Evolutionary conservation across 2,888 invertebrate species (phyloP), one percentile per base, ranked within the genome.

Genomic region (Loripinus fragilis): DNA sequence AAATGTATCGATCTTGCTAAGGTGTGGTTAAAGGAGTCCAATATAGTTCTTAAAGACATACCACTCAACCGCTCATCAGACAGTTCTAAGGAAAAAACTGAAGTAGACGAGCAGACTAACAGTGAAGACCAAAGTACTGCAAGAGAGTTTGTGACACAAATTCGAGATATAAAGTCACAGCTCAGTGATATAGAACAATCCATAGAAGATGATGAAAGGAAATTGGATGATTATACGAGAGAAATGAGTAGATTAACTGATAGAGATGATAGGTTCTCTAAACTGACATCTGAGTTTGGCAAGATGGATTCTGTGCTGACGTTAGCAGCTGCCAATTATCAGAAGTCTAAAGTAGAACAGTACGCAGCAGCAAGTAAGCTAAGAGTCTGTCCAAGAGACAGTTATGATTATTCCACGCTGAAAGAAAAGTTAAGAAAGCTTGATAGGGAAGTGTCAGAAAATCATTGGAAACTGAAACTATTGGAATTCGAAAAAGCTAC

Each of bases 1-100:
- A 91, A 91, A 74, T 88, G 89, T 20, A 83, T 91, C 23, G 91
- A 92, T 71, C 80, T 92, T 25, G 88, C 90, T 20, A 89, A 90
- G 74, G 81, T 87, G 30, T 92, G 92, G 92, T 85, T 90, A 77
- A 81, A 80, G 8, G 81, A 73, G 28, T 73, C 81, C 12, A 81
- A 81, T 23, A 45, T 80, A 35, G 88, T 70, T 83, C 86, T 50
- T 75, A 84, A 73, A 85, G 86, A 79, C 72, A 67, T 69, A 3
- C 78, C 74, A 17, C 25, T 69, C 3, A 55, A 55, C 2, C 42
- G 42, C 3, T 71, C 67, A 42, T 17, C 45, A 38, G 30, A n/a
- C 33, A 23, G 48, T 25, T 23, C 28, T 23, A 1, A 38, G 15
- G 7, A 33, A 23, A 28, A 64, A 17, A 25, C 17, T 10, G 68